phyloP scores from a whole-genome alignment of 53 echinoderm and acorn worm genomes.

The Holothuria leucospilota region DNA sequence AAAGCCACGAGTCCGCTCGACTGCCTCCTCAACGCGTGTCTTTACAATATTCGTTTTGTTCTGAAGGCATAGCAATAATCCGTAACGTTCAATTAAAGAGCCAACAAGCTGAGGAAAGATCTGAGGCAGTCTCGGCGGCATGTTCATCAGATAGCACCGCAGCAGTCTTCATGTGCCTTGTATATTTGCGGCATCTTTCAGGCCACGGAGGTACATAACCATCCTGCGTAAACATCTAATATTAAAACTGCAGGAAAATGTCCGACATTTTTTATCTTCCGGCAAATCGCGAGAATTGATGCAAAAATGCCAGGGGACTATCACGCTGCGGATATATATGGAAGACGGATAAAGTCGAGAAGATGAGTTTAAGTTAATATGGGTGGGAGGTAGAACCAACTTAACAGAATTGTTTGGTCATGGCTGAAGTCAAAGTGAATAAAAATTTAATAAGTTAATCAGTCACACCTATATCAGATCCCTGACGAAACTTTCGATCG shows the following conservation, averaged over 20 bases:
- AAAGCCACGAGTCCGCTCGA: slow-evolving; percentile 33
- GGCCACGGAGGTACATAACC: slow-evolving; percentile 17
- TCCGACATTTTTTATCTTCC: slow-evolving; percentile 40
- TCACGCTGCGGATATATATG: background rate
- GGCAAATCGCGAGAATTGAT: slow-evolving; percentile 29
- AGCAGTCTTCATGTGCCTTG: slow-evolving; percentile 18
- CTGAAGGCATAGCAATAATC: slow-evolving; percentile 36
- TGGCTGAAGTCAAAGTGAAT: no score
- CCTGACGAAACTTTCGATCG: no score
- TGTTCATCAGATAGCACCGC: slow-evolving; percentile 24
- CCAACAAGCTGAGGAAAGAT: slow-evolving; percentile 17
- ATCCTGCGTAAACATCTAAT: slow-evolving; percentile 40
- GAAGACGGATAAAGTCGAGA: background rate
- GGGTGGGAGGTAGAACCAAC: background rate
- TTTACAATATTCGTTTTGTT: slow-evolving; percentile 41
- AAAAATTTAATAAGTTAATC: no score
- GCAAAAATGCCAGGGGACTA: slow-evolving; percentile 23
- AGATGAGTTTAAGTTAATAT: slow-evolving; percentile 15
- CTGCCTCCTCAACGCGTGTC: slow-evolving; percentile 11
- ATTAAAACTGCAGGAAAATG: slow-evolving; percentile 30
- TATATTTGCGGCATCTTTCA: slow-evolving; percentile 24
- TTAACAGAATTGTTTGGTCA: background rate
- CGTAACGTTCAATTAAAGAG: slow-evolving; percentile 39
- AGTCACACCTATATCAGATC: no score
- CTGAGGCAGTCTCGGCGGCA: slow-evolving; percentile 32